phyloP scores from a whole-genome alignment of 2,797 vertebrate genomes.

The Sebastolobus alascanus region DNA sequence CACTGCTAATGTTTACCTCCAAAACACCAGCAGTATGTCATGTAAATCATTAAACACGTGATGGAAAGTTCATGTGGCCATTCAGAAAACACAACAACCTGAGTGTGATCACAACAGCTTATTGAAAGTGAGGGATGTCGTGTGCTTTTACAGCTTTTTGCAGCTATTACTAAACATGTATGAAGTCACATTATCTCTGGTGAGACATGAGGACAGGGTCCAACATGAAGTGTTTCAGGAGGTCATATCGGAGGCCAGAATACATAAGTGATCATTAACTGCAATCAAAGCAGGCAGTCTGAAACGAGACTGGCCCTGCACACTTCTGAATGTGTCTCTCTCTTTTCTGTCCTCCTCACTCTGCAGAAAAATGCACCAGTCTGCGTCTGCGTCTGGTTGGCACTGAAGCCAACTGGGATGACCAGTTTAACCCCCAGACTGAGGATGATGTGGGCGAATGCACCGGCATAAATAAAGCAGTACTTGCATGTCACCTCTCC shows the following conservation, averaged over 20 bases:
- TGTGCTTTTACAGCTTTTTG: neutral
- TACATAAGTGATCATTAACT: constrained; percentile 28
- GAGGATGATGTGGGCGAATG: constrained; percentile 9
- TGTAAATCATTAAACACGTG: constrained; percentile 50
- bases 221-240: neutral
- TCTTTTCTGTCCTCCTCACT: constrained; percentile 3
- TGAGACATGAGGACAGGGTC: neutral
- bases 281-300: neutral
- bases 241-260: constrained; percentile 9
- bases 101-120: constrained; percentile 26
- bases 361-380: constrained; percentile 31
- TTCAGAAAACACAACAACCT: neutral
- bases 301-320: constrained; percentile 28
- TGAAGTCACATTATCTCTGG: constrained; percentile 9
- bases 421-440: constrained; percentile 19
- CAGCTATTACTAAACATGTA: neutral
- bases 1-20: constrained; percentile 41
- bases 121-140: neutral
- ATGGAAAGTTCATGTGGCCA: constrained; percentile 18
- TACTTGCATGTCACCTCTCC: neutral
- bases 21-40: constrained; percentile 47
- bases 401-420: constrained; percentile 1
- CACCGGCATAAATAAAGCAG: neutral
- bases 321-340: neutral
- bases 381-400: constrained; percentile 33